These are phyloP conservation scores for Conomelus anceps DNA, from an alignment of 2,888 invertebrate species.

Conservation along the genomic window DNA sequence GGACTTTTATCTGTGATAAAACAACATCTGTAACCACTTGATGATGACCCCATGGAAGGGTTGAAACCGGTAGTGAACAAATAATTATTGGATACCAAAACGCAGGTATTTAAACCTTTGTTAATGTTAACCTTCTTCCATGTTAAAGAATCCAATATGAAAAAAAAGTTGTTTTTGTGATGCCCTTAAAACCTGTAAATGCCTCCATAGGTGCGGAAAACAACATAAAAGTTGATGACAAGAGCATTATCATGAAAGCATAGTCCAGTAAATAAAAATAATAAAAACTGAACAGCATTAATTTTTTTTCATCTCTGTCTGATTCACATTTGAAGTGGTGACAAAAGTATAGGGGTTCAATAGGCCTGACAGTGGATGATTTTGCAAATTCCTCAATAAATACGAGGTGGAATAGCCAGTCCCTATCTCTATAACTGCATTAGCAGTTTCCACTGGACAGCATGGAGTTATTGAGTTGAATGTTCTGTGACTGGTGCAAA, in stretches of 20 bases:
- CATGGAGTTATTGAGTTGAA: not conserved
- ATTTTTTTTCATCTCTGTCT: not conserved
- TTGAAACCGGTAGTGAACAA: too few relatives aligned
- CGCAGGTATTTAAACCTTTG: too few relatives aligned
- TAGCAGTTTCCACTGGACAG: not conserved
- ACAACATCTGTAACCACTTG: too few relatives aligned
- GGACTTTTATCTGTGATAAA: too few relatives aligned
- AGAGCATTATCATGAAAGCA: not conserved
- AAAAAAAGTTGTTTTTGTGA: too few relatives aligned
- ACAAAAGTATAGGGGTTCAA: not conserved
- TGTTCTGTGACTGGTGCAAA: not conserved
- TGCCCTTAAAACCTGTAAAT: too few relatives aligned
- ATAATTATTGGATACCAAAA: too few relatives aligned
- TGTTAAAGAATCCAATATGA: too few relatives aligned
- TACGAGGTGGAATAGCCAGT: not conserved
- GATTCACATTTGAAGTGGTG: not conserved
- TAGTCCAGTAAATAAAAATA: not conserved
- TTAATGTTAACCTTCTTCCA: too few relatives aligned
- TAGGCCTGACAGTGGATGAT: not conserved
- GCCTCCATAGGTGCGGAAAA: too few relatives aligned
- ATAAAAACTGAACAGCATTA: not conserved
- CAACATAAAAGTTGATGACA: too few relatives aligned
- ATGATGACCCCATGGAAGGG: too few relatives aligned
- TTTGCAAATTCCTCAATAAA: not conserved
- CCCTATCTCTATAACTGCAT: not conserved